Evolutionary conservation across 1,140 invertebrate species (phyloP), one percentile per base, ranked within the genome.

Genomic region (Arctopsyche grandis): DNA sequence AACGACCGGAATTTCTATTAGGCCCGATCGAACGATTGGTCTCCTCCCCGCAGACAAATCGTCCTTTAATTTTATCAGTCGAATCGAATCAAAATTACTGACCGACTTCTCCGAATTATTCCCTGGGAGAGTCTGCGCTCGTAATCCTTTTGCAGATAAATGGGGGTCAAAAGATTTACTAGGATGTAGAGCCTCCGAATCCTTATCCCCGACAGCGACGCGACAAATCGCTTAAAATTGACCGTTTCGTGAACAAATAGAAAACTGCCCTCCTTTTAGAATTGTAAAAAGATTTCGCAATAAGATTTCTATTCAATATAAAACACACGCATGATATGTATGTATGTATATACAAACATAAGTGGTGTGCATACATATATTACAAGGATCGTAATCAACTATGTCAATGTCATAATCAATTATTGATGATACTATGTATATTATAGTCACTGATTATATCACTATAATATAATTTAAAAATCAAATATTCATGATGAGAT

Each of bases 141-240:
- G 21, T 78, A 52, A 71, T 78, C 77, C 66, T 58, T 71, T 60
- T 9, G 77, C n/a, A 58, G 77, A 78, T 66, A 71, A 78, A 78
- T 78, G 69, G 77, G 69, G 77, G 66, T 78, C 77, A 58, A 38
- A 71, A 46, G 60, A 78, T 78, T 78, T 73, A 78, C 69, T 19
- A 14, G 46, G 48, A 60, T 44, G 43, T 43, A 52, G 48, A 52
- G 4, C 48, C 19, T 22, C 38, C 9, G 46, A 71, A 71, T 46
- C 69, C 38, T 71, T 71, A 38, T 69, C 66, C 66, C 21, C n/a
- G 29, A 5, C 69, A 9, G 7, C 4, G 66, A 4, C n/a, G 43
- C 38, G 69, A 71, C 69, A 71, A 71, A 71, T 71, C 69, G 69
- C 9, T 48, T 48, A 48, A 71, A 71, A 71, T 71, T 71, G 69